Percentiles rank a stretch among this genome's conserved stretches.
Conservation (phyloP, 1,140 invertebrate genomes). For the Trissolcus basalis region DNA sequence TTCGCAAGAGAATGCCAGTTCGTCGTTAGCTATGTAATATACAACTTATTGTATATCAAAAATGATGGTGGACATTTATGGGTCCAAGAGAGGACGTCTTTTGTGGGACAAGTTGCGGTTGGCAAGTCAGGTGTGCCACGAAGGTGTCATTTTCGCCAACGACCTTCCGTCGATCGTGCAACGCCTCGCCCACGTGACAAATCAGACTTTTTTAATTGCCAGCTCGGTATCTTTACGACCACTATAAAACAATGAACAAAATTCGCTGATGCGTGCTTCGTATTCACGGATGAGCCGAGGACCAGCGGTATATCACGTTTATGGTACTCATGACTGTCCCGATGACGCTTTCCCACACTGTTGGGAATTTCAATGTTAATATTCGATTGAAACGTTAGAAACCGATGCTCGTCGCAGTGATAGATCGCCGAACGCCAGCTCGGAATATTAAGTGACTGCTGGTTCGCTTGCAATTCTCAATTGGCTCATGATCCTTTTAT, state of each 20-base stretch:
- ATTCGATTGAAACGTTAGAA: constrained; percentile 56
- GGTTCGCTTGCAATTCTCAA: constrained; percentile 2
- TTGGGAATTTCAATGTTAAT: constrained; percentile 56
- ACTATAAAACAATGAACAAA: constrained; percentile 62
- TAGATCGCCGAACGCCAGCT: constrained; percentile 7
- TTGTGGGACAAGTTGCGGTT: constrained; percentile 38
- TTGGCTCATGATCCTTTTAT: constrained; percentile 22
- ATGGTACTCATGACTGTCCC: constrained; percentile 48
- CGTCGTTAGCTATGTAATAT: constrained; percentile 50
- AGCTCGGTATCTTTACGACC: constrained; percentile 52
- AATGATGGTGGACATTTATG: constrained; percentile 54
- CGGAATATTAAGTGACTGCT: constrained; percentile 34
- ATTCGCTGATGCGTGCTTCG: constrained; percentile 54
- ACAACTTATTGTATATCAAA: constrained; percentile 59
- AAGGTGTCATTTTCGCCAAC: constrained; percentile 17
- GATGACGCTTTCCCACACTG: constrained; percentile 58
- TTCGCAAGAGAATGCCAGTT: constrained; percentile 30
- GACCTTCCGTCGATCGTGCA: constrained; percentile 22
- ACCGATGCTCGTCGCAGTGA: constrained; percentile 32
- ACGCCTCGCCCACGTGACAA: constrained; percentile 50
- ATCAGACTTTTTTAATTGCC: constrained; percentile 58
- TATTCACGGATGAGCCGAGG: constrained; percentile 40
- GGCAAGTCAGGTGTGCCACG: constrained; percentile 12
- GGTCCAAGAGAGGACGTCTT: constrained; percentile 29
- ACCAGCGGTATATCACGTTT: constrained; percentile 55